phyloP scores from a whole-genome alignment of 2,888 invertebrate species.

The Sarcophaga rosellei region DNA sequence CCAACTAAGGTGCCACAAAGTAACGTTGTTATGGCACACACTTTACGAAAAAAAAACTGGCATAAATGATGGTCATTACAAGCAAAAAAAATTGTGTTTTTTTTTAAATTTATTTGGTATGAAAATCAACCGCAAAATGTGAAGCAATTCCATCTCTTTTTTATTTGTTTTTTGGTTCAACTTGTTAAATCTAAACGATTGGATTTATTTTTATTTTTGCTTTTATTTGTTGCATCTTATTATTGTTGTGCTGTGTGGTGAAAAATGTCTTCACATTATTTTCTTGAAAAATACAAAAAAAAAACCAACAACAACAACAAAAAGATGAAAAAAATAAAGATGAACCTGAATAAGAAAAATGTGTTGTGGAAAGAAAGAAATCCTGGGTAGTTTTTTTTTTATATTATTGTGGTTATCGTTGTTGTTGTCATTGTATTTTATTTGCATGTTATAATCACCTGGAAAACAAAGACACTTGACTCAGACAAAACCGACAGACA shows the following conservation, averaged over 20 bases:
- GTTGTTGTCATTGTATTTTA: constrained; percentile 29
- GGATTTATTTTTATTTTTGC: not conserved
- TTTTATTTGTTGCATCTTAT: constrained; percentile 45
- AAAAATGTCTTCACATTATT: constrained; percentile 46
- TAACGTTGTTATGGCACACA: constrained; percentile 22
- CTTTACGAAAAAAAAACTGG: constrained; percentile 15
- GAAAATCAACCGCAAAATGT: not conserved
- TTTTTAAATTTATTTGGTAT: not conserved
- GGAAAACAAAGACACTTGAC: constrained; percentile 48
- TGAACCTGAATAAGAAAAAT: no score
- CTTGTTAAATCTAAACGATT: constrained; percentile 27
- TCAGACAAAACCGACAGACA: constrained; percentile 11
- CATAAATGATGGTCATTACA: constrained; percentile 50
- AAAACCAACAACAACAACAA: not conserved
- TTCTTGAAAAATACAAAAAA: not conserved
- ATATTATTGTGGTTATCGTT: not conserved
- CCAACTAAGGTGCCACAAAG: no score
- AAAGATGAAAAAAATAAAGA: not conserved
- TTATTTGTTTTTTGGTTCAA: not conserved
- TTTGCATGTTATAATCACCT: constrained; percentile 65
- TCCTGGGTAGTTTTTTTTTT: constrained; percentile 12
- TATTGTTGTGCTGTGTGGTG: not conserved
- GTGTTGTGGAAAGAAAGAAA: no score
- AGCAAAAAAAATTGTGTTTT: constrained; percentile 4
- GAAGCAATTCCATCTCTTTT: not conserved